Base-by-base conservation (phyloP, 64 coral and sea anemone species). In the Montipora sp. region DNA sequence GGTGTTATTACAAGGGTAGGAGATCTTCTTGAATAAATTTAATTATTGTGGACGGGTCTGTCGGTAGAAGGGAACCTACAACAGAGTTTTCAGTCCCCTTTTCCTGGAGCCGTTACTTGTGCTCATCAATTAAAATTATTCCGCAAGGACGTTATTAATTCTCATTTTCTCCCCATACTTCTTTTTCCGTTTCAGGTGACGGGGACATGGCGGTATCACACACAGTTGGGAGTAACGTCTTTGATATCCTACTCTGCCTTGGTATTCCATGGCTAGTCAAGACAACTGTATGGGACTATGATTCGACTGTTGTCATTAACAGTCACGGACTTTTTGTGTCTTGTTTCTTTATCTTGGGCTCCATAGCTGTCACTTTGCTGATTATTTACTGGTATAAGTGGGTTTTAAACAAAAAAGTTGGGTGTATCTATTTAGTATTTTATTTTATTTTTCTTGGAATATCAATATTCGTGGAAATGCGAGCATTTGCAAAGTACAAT, bases 161-260 rank as follows among this genome's bases (percentile, higher is more conserved):
- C 7, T 58, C 8, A 5, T 21, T 53, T 49, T 49, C 7, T 5
- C 3, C 13, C 13, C 2, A 27, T 55, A 9, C 7, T 63, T 48
- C 1, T 14, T 45, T 69, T 48, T 61, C 45, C 44, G 6, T 50
- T 89, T 7, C 57, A 99, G 98, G 98, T 87, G 98, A 99, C 23
- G 98, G 98, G 3, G 98, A 99, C 63, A 99, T 99, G 98, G 98
- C 98, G 23, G 95, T 96, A 0, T 96, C 94, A 19, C 98, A 99
- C 47, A 99, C 98, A 5, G 98, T 99, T 4, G 98, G 98, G 18
- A 99, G 98, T 63, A 99, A 99, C 53, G 98, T 99, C 3, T 99
- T 99, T 67, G 98, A 99, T 77, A 99, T 99, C 9, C 80, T 99
- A 0, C 51, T 99, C 20, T 99, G 98, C 4, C 98, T 99, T 5